Percentiles rank a stretch among this genome's conserved stretches.
Conservation (phyloP, 2,888 invertebrate species). For the Halictus ligatus region DNA sequence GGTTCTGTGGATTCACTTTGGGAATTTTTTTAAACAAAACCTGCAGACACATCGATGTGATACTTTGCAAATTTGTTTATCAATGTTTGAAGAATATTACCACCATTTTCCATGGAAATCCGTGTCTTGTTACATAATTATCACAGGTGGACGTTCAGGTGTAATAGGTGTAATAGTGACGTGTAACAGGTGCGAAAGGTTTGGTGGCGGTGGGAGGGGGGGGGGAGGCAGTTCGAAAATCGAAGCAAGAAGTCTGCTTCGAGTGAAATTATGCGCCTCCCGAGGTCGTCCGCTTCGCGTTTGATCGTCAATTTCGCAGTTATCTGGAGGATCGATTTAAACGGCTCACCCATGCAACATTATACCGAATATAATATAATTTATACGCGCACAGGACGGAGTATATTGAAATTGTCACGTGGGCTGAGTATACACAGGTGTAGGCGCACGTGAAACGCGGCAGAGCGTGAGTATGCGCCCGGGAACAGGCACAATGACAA, state of each 20-base stretch:
- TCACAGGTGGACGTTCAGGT: too few relatives aligned
- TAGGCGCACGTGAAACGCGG: conserved; percentile 59
- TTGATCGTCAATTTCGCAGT: neutral
- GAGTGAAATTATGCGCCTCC: neutral
- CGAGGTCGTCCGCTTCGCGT: neutral
- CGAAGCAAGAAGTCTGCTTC: neutral
- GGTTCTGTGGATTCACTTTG: too few relatives aligned
- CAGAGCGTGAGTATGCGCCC: conserved; percentile 63
- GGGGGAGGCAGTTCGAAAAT: neutral
- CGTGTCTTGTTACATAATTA: too few relatives aligned
- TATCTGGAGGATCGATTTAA: neutral
- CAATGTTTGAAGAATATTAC: neutral
- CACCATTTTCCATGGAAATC: neutral
- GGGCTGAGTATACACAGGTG: conserved; percentile 33
- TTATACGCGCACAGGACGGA: neutral
- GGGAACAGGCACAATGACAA: conserved; percentile 68
- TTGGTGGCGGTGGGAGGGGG: too few relatives aligned
- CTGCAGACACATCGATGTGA: neutral
- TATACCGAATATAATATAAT: conserved; percentile 5
- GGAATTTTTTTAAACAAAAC: neutral
- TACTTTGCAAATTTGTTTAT: neutral
- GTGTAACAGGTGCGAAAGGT: neutral
- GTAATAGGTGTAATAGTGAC: neutral
- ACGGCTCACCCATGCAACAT: neutral
- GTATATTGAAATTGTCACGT: conserved; percentile 67